phyloP scores from a whole-genome alignment of 2,797 vertebrate species.

The Sebastes oblongus region DNA sequence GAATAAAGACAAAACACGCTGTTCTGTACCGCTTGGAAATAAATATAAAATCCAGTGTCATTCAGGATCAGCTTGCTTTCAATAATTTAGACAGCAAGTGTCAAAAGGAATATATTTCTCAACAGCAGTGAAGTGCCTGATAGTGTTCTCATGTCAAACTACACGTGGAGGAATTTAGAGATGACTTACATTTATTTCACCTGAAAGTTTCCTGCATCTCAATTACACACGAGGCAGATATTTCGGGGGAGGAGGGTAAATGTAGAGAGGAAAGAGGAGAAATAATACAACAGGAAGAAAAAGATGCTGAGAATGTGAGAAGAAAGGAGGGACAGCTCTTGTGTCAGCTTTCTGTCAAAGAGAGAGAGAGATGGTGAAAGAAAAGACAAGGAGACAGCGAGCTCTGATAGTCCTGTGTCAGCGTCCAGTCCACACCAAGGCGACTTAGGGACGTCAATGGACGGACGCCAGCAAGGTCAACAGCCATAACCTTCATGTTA shows the following conservation, averaged over 20 bases:
- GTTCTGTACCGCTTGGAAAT: background rate
- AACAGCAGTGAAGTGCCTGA: background rate
- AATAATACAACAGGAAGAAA: background rate
- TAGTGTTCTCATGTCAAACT: background rate
- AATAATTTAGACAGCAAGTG: background rate
- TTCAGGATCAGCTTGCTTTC: background rate
- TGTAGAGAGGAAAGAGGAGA: background rate
- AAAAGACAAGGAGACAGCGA: conserved; percentile 36
- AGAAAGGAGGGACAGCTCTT: background rate
- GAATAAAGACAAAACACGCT: background rate
- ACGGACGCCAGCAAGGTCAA: conserved; percentile 61
- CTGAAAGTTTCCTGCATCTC: background rate
- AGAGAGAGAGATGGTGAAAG: conserved; percentile 11
- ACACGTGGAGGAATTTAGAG: background rate
- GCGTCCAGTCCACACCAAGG: conserved; percentile 55
- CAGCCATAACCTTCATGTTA: conserved; percentile 50
- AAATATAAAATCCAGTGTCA: background rate
- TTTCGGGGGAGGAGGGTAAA: background rate
- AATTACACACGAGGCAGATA: background rate
- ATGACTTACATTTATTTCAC: background rate
- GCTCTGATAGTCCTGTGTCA: conserved; percentile 60
- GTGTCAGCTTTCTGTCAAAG: conserved; percentile 54
- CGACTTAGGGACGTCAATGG: conserved; percentile 51
- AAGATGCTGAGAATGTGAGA: conserved; percentile 16
- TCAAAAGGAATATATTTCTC: background rate